Evolutionary conservation across 30 jellyfish, hydroid and myxozoan species (phyloP), one percentile per base, ranked within the genome.

Genomic region (Turritopsis dohrnii): DNA sequence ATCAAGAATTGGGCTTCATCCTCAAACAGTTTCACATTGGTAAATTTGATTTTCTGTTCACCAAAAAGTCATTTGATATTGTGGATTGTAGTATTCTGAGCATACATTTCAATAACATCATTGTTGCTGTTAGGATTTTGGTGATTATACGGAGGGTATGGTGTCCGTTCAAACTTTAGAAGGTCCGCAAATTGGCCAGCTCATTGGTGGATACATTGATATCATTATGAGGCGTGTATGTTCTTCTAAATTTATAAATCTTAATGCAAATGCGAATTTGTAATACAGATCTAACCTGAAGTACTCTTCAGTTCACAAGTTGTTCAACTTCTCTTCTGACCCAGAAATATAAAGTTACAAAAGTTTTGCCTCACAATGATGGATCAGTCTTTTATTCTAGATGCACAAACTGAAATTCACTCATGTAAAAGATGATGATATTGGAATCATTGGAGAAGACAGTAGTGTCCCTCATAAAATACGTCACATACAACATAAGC

Each of bases 1-100:
- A 92, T 94, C 4, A 79, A 94, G 52, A 72, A 94, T 53, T 94
- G 99, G 99, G 99, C 99, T 20, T 91, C 99, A 0, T 94, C 99
- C 7, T 96, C 96, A 69, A 94, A 89, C 86, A 94, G 99, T 72
- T 94, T 94, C 73, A 88, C 99, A 18, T 75, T 94, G 87, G 98
- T 93, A 79, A 72, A 53, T 69, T 7, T 69, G 0, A 1, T 19
- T 69, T 0, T n/a, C 22, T 26, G 7, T 21, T 66, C 76, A 66
- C 60, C n/a, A 41, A 41, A 3, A 3, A 41, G 60, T 41, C 13
- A 41, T 41, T 41, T 41, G 60, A 41, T 13, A 3, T 41, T 41
- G 60, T 41, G 60, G 60, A 41, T 5, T 13, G 5, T 41, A 41
- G 13, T 13, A 41, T 41, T 41, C 60, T 41, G 5, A 3, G 8